Evolutionary conservation across 2,113 vertebrate species (phyloP), one percentile per base, ranked within the genome.

Genomic region (Alethe diademata): DNA sequence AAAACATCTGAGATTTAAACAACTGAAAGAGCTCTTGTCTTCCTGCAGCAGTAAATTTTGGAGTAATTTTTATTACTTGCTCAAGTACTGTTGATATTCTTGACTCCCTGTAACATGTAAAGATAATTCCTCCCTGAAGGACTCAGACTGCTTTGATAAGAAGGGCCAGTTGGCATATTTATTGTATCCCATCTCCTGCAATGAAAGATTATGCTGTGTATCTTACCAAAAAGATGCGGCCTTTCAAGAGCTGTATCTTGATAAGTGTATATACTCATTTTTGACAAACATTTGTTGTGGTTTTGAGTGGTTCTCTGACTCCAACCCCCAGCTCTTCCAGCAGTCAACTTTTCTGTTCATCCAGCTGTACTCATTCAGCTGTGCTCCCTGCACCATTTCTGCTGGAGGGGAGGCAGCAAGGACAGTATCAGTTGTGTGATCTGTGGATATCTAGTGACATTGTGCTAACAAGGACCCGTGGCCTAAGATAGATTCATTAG

Each of bases 191-290:
- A 81, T 66, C 88, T 90, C 75, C 75, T 90, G 91, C 82, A 88
- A 51, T 90, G 57, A 80, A 90, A 86, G 88, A 83, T 88, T 92
- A 64, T 95, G 67, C 57, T n/a, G 15, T 67, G 54, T 84, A 92
- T 86, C 60, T 95, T 92, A 93, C 92, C 90, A 72, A 86, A 90
- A 90, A 67, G 90, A 92, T 83, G 86, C 96, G 96, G 94, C 51
- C 78, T 92, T 96, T 90, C 67, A 74, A 80, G 72, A 92, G 53
- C 83, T 86, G n/a, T 88, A 84, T 92, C 82, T 96, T 83, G 56
- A 43, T 80, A 75, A 94, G 67, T 58, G 18, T 62, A 78, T 29
- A 36, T 36, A 42, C 64, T 90, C 5, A 40, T 74, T 84, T 94
- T 88, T 94, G 79, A 88, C 83, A 90, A 83, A 80, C 28, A 51